phyloP scores from a whole-genome alignment of 92 coral and sea anemone genomes.

The Bergia sp. region DNA sequence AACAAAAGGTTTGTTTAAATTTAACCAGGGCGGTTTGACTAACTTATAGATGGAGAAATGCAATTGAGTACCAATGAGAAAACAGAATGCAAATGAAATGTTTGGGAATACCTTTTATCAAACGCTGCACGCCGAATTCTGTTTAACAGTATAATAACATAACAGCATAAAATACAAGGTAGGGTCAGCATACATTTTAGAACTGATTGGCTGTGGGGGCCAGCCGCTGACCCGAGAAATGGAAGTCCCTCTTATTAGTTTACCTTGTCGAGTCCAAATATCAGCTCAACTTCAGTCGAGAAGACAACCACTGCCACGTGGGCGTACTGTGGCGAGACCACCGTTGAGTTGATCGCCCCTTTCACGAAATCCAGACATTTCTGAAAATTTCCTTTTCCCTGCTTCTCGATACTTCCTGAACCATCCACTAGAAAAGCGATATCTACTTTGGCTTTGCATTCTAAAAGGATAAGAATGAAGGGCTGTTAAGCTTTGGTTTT shows the following conservation, averaged over 20 bases:
- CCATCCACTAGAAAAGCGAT: conserved; percentile 63
- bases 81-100: no score
- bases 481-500: no score
- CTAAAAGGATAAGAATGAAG: conserved; percentile 4
- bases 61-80: no score
- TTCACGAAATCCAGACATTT: conserved; percentile 70
- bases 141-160: no score
- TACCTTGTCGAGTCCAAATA: conserved; percentile 40
- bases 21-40: no score
- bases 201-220: background rate
- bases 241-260: background rate
- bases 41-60: no score
- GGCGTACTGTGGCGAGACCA: conserved; percentile 58
- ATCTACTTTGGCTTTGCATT: conserved; percentile 64
- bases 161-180: no score
- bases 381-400: conserved; percentile 63
- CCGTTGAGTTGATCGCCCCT: conserved; percentile 64
- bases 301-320: conserved; percentile 65
- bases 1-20: no score
- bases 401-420: conserved; percentile 59
- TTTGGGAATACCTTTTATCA: no score
- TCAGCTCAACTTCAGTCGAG: conserved; percentile 37
- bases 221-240: background rate
- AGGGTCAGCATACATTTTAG: background rate
- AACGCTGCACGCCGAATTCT: no score